phyloP scores from a whole-genome alignment of 1,140 invertebrate genomes.

The Arctopsyche grandis region DNA sequence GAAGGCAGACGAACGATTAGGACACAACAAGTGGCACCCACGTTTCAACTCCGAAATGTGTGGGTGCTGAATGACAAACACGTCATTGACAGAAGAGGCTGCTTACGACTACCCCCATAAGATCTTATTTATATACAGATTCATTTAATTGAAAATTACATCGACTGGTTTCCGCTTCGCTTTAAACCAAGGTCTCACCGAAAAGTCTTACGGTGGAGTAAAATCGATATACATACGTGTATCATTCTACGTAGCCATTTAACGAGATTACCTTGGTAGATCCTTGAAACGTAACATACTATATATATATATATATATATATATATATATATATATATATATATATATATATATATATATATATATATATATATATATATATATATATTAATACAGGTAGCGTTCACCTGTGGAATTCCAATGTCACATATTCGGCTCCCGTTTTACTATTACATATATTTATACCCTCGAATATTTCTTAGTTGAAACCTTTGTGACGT shows the following conservation, averaged over 20 bases:
- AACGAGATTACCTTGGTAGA: slow-evolving; percentile 38
- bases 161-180: no score
- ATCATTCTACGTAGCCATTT: neutral
- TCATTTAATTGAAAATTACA: no score
- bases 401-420: neutral
- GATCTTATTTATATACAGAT: no score
- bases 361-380: no score
- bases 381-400: slow-evolving; percentile 4
- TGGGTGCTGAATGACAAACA: neutral
- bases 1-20: slow-evolving; percentile 8
- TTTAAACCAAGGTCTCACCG: no score
- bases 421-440: neutral
- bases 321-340: no score
- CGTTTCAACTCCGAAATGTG: neutral
- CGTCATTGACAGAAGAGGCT: no score
- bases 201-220: neutral
- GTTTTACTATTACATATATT: neutral
- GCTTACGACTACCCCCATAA: no score
- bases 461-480: neutral
- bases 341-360: no score
- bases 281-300: slow-evolving; percentile 1
- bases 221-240: neutral
- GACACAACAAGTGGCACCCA: neutral
- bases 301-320: no score
- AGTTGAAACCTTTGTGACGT: neutral